Base-by-base conservation (phyloP, 2,888 invertebrate species). In the Thymelicus sylvestris region DNA sequence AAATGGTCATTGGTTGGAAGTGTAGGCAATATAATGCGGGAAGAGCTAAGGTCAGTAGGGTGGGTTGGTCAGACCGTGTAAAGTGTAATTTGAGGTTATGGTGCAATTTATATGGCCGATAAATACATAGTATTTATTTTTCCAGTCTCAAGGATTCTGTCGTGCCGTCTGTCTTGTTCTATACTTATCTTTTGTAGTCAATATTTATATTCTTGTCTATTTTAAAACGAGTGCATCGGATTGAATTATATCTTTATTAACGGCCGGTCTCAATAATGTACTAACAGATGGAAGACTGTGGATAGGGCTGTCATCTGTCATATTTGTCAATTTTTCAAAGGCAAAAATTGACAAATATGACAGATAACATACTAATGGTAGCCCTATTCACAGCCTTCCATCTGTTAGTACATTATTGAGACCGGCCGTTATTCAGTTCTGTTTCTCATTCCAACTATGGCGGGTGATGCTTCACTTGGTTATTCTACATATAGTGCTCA, bases 361-460 rank as follows among this genome's bases (percentile, higher is more conserved):
- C n/a, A n/a, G n/a, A n/a, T n/a, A n/a, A n/a, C n/a, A n/a, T n/a
- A n/a, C n/a, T n/a, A n/a, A n/a, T n/a, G n/a, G n/a, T n/a, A n/a
- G n/a, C n/a, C n/a, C n/a, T n/a, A n/a, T n/a, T n/a, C n/a, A n/a
- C n/a, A n/a, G n/a, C n/a, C n/a, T n/a, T n/a, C n/a, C n/a, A n/a
- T n/a, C n/a, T n/a, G n/a, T n/a, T n/a, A n/a, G n/a, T n/a, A n/a
- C n/a, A n/a, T n/a, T n/a, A n/a, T n/a, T n/a, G n/a, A n/a, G n/a
- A n/a, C n/a, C n/a, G n/a, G n/a, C n/a, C n/a, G n/a, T n/a, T 71
- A 64, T 73, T 72, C 72, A 71, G 47, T 84, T 87, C 80, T 85
- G 86, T 83, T 83, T 88, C 86, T 90, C 91, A 92, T 91, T 91
- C 90, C 92, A 91, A 83, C 85, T 77, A 72, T 78, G 78, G 86